Conservation (phyloP, 2,797 vertebrate genomes). For the Thamnophis elegans region DNA sequence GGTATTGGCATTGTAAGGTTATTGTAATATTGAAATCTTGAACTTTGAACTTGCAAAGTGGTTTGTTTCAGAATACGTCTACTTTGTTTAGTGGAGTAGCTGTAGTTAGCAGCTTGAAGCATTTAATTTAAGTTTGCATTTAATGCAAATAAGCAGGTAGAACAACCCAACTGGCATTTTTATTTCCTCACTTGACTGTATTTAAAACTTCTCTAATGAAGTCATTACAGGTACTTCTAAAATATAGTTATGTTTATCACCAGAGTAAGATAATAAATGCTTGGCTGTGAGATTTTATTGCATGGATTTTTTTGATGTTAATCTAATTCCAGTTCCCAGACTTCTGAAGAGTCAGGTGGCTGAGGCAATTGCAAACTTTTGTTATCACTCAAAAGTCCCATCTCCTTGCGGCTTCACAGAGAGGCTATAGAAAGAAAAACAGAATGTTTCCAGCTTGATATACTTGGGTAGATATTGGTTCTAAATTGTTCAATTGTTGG, state of each 20-base stretch:
- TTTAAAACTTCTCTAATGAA: background rate
- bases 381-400: background rate
- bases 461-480: background rate
- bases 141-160: background rate
- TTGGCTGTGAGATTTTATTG: background rate
- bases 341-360: background rate
- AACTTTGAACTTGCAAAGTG: background rate
- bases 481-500: background rate
- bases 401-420: background rate
- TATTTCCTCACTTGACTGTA: background rate
- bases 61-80: background rate
- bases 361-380: background rate
- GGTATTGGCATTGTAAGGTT: background rate
- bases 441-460: background rate
- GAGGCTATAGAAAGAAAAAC: background rate
- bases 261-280: background rate
- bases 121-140: background rate
- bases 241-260: background rate
- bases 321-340: background rate
- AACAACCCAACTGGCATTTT: background rate
- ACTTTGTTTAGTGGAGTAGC: background rate
- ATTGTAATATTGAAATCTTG: background rate
- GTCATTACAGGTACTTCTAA: background rate
- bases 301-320: background rate
- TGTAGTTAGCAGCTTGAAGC: background rate